Evolutionary conservation across 64 coral and sea anemone genomes (phyloP), one percentile per base, ranked within the genome.

Genomic region (Stichodactyla helianthus): DNA sequence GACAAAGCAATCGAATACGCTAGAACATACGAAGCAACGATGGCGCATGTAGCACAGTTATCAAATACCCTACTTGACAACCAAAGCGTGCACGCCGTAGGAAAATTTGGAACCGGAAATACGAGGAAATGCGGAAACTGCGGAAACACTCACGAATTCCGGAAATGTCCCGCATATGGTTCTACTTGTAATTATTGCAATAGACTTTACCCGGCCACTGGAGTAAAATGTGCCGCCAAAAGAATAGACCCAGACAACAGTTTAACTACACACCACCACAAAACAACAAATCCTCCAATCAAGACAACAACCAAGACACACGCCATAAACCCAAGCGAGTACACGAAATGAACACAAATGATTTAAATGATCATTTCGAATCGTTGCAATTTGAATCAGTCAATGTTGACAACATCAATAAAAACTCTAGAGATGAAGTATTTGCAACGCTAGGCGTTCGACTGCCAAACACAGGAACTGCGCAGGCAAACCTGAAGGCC

Each of bases 11-110:
- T 87, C 31, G 84, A 90, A 55, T 50, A 86, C 55, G 77, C 82
- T 18, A 86, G 82, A 84, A 93, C 91, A 77, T 93, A 89, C 53
- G 77, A 93, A 89, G 84, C 88, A 13, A 93, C 88, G 55, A 7
- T 77, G 9, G 61, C 83, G 0, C 88, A 93, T 54, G 15, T 90
- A 3, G 77, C 88, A 15, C 77, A 93, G 55, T 50, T 89, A n/a
- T 50, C 19, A n/a, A 79, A 54, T 17, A 87, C 51, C 1, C 54
- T 51, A 89, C 53, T 11, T 31, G 44, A 16, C 83, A 90, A 71
- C 23, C 50, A 20, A 77, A 78, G 8, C 35, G 65, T 81, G 62
- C 13, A 80, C 18, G 62, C 16, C 51, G 55, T 58, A 54, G 77
- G 13, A 67, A 89, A 88, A 76, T 15, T 28, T 85, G 79, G 54